These are phyloP conservation scores for Anaspis maculata DNA, from an alignment of 2,888 invertebrate genomes.

Conservation along the genomic window DNA sequence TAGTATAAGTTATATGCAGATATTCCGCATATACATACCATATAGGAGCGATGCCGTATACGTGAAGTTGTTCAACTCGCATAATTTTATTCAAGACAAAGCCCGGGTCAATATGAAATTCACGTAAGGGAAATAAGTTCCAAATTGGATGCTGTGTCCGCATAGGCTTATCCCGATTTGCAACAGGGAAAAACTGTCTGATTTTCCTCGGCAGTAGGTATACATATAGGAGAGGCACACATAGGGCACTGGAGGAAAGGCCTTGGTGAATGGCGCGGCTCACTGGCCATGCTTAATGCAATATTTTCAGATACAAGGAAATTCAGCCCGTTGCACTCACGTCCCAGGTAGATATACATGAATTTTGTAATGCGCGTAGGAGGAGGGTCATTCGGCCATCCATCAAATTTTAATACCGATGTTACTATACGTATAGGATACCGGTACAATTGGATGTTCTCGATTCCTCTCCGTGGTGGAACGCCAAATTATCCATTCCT, in stretches of 20 bases:
- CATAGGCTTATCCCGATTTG: constrained; percentile 16
- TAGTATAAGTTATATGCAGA: constrained; percentile 17
- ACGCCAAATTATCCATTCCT: no score
- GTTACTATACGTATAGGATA: no score
- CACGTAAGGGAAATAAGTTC: constrained; percentile 32
- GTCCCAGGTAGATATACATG: neutral
- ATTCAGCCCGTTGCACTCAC: no score
- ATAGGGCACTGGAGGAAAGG: neutral
- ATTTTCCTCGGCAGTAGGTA: constrained; percentile 5
- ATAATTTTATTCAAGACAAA: constrained; percentile 31
- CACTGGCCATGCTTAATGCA: neutral
- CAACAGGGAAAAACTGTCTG: constrained; percentile 9
- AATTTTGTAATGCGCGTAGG: neutral
- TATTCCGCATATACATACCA: constrained; percentile 23
- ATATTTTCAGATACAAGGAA: neutral
- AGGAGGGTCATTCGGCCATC: no score
- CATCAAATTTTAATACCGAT: no score
- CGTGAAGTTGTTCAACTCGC: constrained; percentile 23
- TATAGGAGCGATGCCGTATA: no score
- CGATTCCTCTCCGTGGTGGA: no score
- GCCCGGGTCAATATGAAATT: constrained; percentile 30
- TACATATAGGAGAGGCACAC: neutral
- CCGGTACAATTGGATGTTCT: no score
- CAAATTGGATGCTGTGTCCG: constrained; percentile 31
- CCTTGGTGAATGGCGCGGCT: neutral